phyloP scores from a whole-genome alignment of 92 coral and sea anemone species.

The Zoanthus gigantus region DNA sequence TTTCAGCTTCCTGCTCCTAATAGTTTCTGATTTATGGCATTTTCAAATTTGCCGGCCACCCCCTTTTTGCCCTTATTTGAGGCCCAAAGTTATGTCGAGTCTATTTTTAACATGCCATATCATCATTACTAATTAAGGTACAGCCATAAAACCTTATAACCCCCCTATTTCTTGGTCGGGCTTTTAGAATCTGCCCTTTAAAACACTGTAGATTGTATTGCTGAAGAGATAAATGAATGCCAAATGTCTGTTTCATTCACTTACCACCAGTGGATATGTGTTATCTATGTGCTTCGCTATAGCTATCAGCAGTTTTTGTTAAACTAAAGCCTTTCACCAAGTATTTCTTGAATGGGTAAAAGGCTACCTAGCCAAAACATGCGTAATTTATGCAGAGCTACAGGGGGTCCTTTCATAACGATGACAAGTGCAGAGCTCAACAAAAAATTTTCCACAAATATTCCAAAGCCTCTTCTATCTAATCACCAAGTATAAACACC shows the following conservation, averaged over 20 bases:
- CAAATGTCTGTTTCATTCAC: constrained; percentile 41
- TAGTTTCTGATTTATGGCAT: too few species aligned
- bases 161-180: constrained; percentile 26
- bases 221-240: constrained; percentile 33
- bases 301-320: constrained; percentile 30
- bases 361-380: not conserved
- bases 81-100: constrained; percentile 19
- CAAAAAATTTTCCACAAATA: not conserved
- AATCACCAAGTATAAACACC: constrained; percentile 7
- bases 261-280: constrained; percentile 30
- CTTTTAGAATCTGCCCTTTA: constrained; percentile 27
- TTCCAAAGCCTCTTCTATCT: constrained; percentile 6
- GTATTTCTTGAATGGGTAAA: constrained; percentile 30
- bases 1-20: too few species aligned
- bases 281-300: constrained; percentile 30
- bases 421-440: constrained; percentile 27
- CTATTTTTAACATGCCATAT: constrained; percentile 25
- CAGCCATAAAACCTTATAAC: constrained; percentile 31
- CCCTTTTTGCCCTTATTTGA: constrained; percentile 15
- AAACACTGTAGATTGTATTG: constrained; percentile 36
- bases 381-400: constrained; percentile 24
- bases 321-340: constrained; percentile 31
- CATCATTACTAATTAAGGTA: constrained; percentile 25
- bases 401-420: constrained; percentile 24
- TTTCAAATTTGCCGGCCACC: too few species aligned